Evolutionary conservation across 2,113 vertebrate species (phyloP).

Genomic region (Heterotis niloticus): DNA sequence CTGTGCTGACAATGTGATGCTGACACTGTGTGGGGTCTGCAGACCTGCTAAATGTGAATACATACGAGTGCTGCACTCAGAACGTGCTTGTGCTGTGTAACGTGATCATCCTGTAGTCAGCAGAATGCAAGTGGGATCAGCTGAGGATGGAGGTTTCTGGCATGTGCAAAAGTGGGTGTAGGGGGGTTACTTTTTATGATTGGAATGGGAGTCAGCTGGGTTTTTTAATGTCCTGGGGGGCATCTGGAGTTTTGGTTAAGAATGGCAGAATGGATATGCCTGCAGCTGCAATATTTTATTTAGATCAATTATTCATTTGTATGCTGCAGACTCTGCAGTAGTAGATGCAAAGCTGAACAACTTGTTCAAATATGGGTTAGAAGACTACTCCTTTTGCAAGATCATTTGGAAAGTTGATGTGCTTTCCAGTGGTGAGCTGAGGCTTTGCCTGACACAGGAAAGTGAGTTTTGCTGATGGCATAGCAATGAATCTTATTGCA

Average conservation of each 20-base stretch:
- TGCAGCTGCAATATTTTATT: not conserved
- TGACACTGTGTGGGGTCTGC: not conserved
- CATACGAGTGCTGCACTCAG: not conserved
- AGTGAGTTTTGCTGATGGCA: too few relatives aligned
- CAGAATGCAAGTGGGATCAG: not conserved
- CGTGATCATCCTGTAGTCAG: not conserved
- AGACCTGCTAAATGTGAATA: not conserved
- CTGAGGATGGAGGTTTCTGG: not conserved
- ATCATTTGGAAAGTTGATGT: slow-evolving; percentile 21
- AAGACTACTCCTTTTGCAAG: slow-evolving; percentile 26
- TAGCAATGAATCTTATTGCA: too few relatives aligned
- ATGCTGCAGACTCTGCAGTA: slow-evolving; percentile 46
- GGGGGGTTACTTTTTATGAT: not conserved
- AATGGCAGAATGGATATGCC: not conserved
- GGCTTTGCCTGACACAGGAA: too few relatives aligned
- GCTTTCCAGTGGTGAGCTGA: not conserved
- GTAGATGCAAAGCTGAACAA: slow-evolving; percentile 6
- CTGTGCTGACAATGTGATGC: not conserved
- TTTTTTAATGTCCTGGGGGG: too few relatives aligned
- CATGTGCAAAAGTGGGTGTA: not conserved
- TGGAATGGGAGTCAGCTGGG: not conserved
- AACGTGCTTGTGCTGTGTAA: not conserved
- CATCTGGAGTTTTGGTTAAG: not conserved
- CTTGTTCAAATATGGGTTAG: not conserved
- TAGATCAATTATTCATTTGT: not conserved